Percentiles rank a stretch among this genome's conserved stretches.
These are phyloP conservation scores for Spheniscus humboldti DNA, from an alignment of 2,797 vertebrate species.

Conservation along the genomic window DNA sequence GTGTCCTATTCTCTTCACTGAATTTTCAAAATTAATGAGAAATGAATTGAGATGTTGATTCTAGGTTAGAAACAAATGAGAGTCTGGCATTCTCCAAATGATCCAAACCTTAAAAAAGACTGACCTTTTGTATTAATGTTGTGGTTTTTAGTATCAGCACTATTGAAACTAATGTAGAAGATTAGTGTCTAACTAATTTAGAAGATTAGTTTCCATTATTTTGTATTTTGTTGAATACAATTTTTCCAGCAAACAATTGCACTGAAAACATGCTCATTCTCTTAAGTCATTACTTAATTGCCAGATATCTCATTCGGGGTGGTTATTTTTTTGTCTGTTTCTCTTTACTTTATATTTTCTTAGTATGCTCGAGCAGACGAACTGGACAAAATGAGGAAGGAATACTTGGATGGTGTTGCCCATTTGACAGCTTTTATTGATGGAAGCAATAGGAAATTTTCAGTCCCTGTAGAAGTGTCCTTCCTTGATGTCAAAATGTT, in stretches of 20 bases:
- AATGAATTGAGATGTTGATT: background rate
- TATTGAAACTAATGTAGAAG: background rate
- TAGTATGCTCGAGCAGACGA: conserved; percentile 96
- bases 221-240: background rate
- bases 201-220: background rate
- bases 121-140: background rate
- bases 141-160: background rate
- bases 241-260: background rate
- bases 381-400: conserved; percentile 88
- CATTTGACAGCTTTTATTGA: conserved; percentile 87
- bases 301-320: background rate
- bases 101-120: background rate
- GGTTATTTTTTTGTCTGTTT: background rate
- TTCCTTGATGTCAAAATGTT: conserved; percentile 91
- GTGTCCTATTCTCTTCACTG: background rate
- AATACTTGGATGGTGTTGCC: conserved; percentile 85
- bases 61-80: background rate
- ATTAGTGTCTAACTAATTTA: background rate
- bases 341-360: background rate
- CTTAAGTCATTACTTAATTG: background rate
- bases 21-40: background rate
- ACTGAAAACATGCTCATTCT: background rate
- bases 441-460: conserved; percentile 85
- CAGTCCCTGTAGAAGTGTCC: conserved; percentile 84
- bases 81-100: background rate